A percentile compares a stretch with the other conserved stretches of the same genome.
Conservation (phyloP, 2,797 vertebrate genomes). For the Sphenopsis melanotis region DNA sequence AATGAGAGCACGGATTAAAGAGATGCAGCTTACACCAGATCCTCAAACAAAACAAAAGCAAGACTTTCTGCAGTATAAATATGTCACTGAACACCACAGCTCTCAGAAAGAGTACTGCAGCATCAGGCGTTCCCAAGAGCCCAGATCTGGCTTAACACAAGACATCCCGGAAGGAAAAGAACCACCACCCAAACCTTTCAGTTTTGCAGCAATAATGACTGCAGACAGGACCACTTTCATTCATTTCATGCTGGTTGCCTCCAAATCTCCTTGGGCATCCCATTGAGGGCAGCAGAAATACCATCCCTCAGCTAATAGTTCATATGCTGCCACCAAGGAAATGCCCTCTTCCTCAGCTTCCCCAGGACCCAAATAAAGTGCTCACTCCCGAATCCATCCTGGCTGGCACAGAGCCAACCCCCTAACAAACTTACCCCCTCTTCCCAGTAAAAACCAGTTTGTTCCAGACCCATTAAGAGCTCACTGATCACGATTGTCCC, state of each 20-base stretch:
- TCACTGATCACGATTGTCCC: fast-evolving
- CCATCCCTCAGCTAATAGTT: background rate
- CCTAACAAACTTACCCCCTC: background rate
- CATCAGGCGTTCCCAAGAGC: background rate
- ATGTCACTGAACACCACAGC: background rate
- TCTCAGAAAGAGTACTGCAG: background rate
- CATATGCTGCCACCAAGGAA: background rate
- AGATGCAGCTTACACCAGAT: background rate
- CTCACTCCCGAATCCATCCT: background rate
- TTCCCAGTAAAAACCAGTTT: background rate
- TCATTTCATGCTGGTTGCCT: background rate
- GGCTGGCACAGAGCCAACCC: background rate
- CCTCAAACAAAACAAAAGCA: background rate
- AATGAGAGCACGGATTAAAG: background rate
- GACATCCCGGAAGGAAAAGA: background rate
- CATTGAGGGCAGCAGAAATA: background rate
- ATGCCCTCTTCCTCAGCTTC: background rate
- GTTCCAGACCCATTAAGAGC: background rate
- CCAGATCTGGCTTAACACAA: background rate
- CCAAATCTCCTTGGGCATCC: background rate
- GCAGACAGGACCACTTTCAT: background rate
- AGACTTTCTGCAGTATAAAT: background rate
- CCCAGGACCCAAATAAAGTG: background rate
- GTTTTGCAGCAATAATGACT: background rate
- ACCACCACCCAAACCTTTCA: background rate